These are phyloP conservation scores for Lagothrix lagotricha DNA, from an alignment of 2,797 vertebrate genomes.

Conservation along the genomic window DNA sequence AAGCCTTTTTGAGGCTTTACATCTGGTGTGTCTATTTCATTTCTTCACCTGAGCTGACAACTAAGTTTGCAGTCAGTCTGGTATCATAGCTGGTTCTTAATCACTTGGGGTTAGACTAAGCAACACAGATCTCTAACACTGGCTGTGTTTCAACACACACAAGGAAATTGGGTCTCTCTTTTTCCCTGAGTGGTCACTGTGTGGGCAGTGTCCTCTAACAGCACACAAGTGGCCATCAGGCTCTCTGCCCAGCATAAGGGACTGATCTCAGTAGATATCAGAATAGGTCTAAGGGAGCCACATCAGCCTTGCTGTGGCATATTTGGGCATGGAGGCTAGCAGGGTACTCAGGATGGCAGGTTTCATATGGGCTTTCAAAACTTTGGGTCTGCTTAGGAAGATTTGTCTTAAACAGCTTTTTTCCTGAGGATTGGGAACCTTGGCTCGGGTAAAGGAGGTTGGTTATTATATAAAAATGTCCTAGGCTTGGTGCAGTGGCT, in stretches of 20 bases:
- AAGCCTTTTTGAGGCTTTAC: neutral
- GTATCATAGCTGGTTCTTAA: neutral
- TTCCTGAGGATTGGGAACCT: neutral
- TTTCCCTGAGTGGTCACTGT: neutral
- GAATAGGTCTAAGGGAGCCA: neutral
- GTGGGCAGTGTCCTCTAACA: neutral
- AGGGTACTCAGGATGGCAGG: neutral
- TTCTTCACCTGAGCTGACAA: neutral
- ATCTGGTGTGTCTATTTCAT: neutral
- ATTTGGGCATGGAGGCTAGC: neutral
- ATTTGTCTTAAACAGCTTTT: neutral
- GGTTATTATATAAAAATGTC: neutral
- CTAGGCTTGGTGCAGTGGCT: neutral
- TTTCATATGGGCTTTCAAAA: neutral
- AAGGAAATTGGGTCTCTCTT: neutral
- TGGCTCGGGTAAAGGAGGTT: neutral
- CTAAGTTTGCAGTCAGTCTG: neutral
- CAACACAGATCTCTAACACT: neutral
- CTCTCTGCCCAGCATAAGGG: neutral
- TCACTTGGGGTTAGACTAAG: neutral
- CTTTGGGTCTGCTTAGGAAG: neutral
- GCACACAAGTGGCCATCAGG: too few relatives aligned
- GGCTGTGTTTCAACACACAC: neutral
- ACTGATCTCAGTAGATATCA: neutral
- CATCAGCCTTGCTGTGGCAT: fast-evolving